These are phyloP conservation scores for Sycophila sp. DNA, from an alignment of 1,140 invertebrate species.

Conservation along the genomic window DNA sequence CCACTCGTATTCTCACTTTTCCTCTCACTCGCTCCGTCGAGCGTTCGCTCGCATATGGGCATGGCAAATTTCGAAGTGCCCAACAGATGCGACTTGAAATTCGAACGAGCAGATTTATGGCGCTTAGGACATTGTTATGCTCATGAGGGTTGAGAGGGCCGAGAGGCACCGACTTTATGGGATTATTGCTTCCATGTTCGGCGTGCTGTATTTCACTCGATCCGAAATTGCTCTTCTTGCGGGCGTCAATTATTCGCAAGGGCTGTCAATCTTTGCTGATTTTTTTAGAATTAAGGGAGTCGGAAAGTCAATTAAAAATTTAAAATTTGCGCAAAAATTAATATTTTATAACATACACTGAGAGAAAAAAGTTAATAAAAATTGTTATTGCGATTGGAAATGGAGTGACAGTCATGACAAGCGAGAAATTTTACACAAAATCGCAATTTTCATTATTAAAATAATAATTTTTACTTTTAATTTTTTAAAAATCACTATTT, in stretches of 20 bases:
- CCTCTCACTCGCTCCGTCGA: neutral
- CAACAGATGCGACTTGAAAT: conserved; percentile 4
- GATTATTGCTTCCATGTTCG: conserved; percentile 31
- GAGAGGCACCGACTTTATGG: neutral
- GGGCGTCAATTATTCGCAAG: conserved; percentile 17
- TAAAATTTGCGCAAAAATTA: too few relatives aligned
- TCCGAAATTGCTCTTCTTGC: neutral
- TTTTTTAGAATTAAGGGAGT: too few relatives aligned
- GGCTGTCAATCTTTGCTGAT: neutral
- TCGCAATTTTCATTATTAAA: too few relatives aligned
- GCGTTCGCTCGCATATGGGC: neutral
- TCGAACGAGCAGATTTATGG: conserved; percentile 20
- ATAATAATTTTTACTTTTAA: too few relatives aligned
- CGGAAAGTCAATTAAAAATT: too few relatives aligned
- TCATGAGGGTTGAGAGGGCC: neutral
- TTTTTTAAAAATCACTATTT: too few relatives aligned
- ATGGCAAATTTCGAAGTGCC: neutral
- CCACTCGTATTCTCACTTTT: neutral
- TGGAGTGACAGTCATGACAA: too few relatives aligned
- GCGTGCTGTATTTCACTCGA: conserved; percentile 23
- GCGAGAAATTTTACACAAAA: too few relatives aligned
- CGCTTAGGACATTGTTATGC: conserved; percentile 19
- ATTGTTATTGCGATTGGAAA: too few relatives aligned
- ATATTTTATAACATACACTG: too few relatives aligned
- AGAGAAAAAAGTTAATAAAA: too few relatives aligned